Base-by-base conservation (phyloP, 2,797 vertebrate genomes). In the Paedocypris micromegethes region DNA sequence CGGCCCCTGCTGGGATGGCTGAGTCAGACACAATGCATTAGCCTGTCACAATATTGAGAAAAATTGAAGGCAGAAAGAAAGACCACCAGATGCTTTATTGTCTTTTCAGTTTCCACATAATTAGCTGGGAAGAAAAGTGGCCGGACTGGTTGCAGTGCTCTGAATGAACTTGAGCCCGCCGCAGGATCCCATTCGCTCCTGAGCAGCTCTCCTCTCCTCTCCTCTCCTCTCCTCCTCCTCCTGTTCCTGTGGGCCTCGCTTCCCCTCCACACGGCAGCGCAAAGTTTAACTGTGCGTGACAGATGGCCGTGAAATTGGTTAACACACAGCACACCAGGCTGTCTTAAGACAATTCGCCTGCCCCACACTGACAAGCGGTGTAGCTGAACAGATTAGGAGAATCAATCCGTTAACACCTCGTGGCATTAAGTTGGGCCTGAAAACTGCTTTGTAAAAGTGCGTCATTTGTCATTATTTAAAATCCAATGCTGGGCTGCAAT, bases 61-160 rank as follows among this genome's bases (percentile, higher is more conserved):
- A 91, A 91, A 93, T 89, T 90, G 88, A 91, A 92, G 90, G 75
- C 84, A 84, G 88, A 82, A 91, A 93, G 92, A 94, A 94, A 92
- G 93, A 93, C 92, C 87, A 94, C 89, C 95, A 98, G 96, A 97
- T 97, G 95, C 93, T 95, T 94, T 92, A 94, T 96, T 98, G 94
- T 97, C 91, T 92, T 90, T 90, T 88, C 88, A 70, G 91, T 96
- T 98, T 98, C 94, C 94, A 95, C 93, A 91, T 96, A 98, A 98
- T 98, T 98, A 98, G 92, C 91, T 84, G 79, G 86, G 91, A 90
- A 97, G 93, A 98, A 97, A 94, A 91, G 89, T 88, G 89, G 87
- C 90, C 76, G 89, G 90, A 91, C 88, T 76, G 88, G 90, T 91
- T 94, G 91, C 92, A 93, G 93, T 92, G 91, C 85, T 74, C 78